Evolutionary conservation across 2,797 vertebrate species (phyloP).

Genomic region (Chelon auratus): DNA sequence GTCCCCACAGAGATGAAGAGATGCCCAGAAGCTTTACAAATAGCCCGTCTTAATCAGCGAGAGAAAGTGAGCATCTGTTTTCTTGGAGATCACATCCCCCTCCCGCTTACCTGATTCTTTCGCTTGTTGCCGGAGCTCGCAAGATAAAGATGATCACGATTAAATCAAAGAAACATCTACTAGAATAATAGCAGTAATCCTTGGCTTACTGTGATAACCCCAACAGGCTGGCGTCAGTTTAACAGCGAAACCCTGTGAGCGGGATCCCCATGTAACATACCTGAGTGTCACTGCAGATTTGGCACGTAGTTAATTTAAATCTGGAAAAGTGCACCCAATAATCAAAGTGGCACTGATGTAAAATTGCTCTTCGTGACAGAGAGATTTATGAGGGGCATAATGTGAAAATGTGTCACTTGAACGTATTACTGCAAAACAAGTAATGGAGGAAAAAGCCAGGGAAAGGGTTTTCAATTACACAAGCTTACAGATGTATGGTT

Average conservation of each 20-base stretch:
- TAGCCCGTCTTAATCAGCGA: slow-evolving; percentile 49
- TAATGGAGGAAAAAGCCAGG: slow-evolving; percentile 17
- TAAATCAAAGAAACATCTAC: slow-evolving; percentile 5
- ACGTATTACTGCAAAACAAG: slow-evolving; percentile 24
- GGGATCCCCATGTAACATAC: slow-evolving; percentile 36
- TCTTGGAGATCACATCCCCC: background rate
- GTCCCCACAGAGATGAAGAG: slow-evolving; percentile 40
- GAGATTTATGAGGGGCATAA: slow-evolving; percentile 32
- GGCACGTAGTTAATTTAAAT: slow-evolving; percentile 51
- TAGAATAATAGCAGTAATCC: slow-evolving; percentile 22
- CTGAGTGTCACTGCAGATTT: slow-evolving; percentile 39
- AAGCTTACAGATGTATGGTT: slow-evolving; percentile 41
- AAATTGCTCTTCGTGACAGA: slow-evolving; percentile 40
- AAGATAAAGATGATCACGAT: background rate
- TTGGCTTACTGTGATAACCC: slow-evolving; percentile 11
- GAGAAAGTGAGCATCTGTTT: slow-evolving; percentile 44
- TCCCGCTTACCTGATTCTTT: slow-evolving; percentile 5
- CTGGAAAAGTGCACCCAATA: slow-evolving; percentile 26
- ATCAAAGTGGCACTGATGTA: slow-evolving; percentile 44
- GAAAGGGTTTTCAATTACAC: slow-evolving; percentile 38
- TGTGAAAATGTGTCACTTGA: slow-evolving; percentile 47
- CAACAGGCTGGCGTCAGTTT: background rate
- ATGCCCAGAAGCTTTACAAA: slow-evolving; percentile 64
- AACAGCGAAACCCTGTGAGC: slow-evolving; percentile 19
- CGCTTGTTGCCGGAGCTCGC: slow-evolving; percentile 10